phyloP scores from a whole-genome alignment of 2,113 vertebrate species.

The Mesoclemmys tuberculata region DNA sequence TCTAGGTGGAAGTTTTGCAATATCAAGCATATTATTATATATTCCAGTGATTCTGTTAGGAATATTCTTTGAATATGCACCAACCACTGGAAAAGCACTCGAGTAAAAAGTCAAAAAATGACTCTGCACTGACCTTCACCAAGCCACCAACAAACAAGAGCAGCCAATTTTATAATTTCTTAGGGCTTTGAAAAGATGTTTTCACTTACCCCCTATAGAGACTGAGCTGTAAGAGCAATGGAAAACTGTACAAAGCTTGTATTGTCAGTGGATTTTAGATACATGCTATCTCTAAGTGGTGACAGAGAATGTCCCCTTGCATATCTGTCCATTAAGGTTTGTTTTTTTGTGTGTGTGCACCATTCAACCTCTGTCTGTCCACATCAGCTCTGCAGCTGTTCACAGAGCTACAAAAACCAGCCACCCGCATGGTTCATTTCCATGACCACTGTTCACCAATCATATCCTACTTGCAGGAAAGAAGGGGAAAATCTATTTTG shows the following conservation, averaged over 20 bases:
- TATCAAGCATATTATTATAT: background rate
- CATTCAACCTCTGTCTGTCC: conserved; percentile 24
- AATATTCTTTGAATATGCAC: background rate
- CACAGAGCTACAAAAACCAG: conserved; percentile 37
- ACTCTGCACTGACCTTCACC: background rate
- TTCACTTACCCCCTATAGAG: background rate
- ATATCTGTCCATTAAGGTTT: background rate
- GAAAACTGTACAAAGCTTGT: background rate
- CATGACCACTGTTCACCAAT: background rate
- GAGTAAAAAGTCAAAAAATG: background rate
- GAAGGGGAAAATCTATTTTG: background rate
- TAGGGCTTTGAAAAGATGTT: background rate
- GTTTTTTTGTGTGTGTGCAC: background rate
- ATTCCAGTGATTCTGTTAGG: background rate
- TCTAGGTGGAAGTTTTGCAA: background rate
- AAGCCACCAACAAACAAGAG: background rate
- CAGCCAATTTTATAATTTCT: background rate
- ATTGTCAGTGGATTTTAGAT: background rate
- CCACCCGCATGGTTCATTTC: background rate
- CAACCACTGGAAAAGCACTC: background rate
- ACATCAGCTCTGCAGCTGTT: background rate
- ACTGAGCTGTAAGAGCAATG: background rate
- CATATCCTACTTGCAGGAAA: background rate
- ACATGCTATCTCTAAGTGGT: background rate
- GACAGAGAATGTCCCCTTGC: background rate